These are phyloP conservation scores for Trogon surrucura DNA, from an alignment of 2,113 vertebrate genomes.

Conservation along the genomic window DNA sequence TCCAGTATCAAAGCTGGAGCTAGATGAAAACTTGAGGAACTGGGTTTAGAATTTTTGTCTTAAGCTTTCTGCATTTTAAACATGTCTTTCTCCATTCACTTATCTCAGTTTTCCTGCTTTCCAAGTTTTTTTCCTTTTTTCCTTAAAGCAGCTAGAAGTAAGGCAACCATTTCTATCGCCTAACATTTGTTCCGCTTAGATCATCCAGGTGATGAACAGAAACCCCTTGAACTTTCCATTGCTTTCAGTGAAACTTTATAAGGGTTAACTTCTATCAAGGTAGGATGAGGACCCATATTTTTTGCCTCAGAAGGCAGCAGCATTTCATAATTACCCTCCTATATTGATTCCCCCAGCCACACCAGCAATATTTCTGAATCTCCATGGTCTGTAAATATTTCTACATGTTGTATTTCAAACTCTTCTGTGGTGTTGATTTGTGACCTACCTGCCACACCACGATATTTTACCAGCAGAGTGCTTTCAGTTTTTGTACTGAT, in stretches of 20 bases:
- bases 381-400: constrained; percentile 37
- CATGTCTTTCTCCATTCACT: not conserved
- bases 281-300: not conserved
- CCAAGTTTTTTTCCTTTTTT: not conserved
- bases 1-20: not conserved
- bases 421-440: constrained; percentile 17
- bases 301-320: not conserved
- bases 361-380: constrained; percentile 42
- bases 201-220: not conserved
- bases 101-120: not conserved
- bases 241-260: not conserved
- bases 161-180: not conserved
- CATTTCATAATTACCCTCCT: not conserved
- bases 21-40: not conserved
- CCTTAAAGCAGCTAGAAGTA: not conserved
- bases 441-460: not conserved
- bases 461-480: constrained; percentile 1
- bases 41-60: not conserved
- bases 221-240: not conserved
- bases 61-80: not conserved
- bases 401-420: constrained; percentile 23
- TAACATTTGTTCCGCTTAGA: not conserved
- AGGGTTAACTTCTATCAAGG: not conserved
- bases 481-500: not conserved
- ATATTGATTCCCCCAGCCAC: constrained; percentile 12